phyloP scores from a whole-genome alignment of 1,140 invertebrate genomes.

The Drosophila hydei region DNA sequence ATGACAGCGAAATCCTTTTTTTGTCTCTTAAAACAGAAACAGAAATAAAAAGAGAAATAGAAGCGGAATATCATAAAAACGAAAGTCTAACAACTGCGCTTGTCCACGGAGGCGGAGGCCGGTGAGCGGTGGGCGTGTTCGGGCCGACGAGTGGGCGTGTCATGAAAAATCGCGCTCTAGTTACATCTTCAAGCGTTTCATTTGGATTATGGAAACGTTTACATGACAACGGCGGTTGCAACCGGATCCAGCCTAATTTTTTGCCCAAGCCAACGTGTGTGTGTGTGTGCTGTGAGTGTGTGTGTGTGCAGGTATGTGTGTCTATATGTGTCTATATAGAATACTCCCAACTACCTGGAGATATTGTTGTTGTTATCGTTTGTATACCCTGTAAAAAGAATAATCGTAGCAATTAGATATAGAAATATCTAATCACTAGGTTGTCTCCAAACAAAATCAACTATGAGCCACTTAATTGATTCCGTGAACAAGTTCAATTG shows the following conservation, averaged over 20 bases:
- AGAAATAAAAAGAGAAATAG: background rate
- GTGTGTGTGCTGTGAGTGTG: background rate
- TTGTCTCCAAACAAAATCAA: too few relatives aligned
- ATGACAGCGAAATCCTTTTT: conserved; percentile 57
- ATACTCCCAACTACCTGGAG: background rate
- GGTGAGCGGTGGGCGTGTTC: background rate
- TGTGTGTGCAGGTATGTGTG: conserved; percentile 5
- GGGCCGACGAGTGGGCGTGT: background rate
- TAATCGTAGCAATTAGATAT: too few relatives aligned
- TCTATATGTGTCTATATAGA: background rate
- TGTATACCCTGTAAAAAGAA: conserved; percentile 1
- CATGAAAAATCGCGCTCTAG: conserved; percentile 71
- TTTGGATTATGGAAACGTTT: conserved; percentile 68
- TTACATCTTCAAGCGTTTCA: conserved; percentile 73
- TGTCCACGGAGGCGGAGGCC: background rate
- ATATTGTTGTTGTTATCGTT: background rate
- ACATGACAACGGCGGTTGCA: conserved; percentile 47
- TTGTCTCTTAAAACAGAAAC: background rate
- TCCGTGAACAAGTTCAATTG: too few relatives aligned
- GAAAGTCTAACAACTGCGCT: background rate
- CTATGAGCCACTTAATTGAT: too few relatives aligned
- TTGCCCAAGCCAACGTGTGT: background rate
- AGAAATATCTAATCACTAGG: too few relatives aligned
- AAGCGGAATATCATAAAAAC: conserved; percentile 2
- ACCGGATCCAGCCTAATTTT: conserved; percentile 38